A percentile compares a stretch with the other conserved stretches of the same genome.
phyloP scores from a whole-genome alignment of 2,113 vertebrate genomes.

The Petrocephalus zakoni region DNA sequence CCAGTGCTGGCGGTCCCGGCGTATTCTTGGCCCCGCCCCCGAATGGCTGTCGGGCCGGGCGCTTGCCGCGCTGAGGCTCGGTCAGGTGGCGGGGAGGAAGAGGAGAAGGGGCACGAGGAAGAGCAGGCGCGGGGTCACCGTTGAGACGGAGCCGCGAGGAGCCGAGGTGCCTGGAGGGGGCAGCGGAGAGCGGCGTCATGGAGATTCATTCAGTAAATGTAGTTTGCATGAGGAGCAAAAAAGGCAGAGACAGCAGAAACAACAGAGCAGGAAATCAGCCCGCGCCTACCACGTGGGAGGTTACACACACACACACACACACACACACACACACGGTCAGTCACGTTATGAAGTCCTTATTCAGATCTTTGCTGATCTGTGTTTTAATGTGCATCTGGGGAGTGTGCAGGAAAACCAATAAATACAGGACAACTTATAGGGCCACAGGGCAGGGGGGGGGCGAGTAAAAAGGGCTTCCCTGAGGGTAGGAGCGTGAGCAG shows the following conservation, averaged over 20 bases:
- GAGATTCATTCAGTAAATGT: not conserved
- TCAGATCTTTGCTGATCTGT: not conserved
- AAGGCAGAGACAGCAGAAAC: not conserved
- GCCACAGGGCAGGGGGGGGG: not conserved
- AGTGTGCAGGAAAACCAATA: slow-evolving; percentile 17
- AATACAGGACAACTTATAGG: not conserved
- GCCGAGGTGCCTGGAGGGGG: slow-evolving; percentile 38
- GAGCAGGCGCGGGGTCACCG: slow-evolving; percentile 23
- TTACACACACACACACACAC: slow-evolving; percentile 12
- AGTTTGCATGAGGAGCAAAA: not conserved
- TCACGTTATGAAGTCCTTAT: not conserved
- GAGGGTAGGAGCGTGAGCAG: no score
- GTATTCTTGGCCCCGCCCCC: not conserved
- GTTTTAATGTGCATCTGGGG: slow-evolving; percentile 8
- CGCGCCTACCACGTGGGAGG: slow-evolving; percentile 54
- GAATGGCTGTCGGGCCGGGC: not conserved
- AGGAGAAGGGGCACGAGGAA: slow-evolving; percentile 38
- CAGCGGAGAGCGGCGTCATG: not conserved
- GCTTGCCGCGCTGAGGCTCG: not conserved
- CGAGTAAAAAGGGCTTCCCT: no score
- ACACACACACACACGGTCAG: not conserved
- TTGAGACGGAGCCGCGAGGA: slow-evolving; percentile 17
- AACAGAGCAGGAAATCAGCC: not conserved
- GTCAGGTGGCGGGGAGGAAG: slow-evolving; percentile 43
- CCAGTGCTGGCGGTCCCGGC: not conserved